A percentile compares a stretch with the other conserved stretches of the same genome.
Conservation (phyloP, 2,797 vertebrate species). For the Gadopsis bispinosus region DNA sequence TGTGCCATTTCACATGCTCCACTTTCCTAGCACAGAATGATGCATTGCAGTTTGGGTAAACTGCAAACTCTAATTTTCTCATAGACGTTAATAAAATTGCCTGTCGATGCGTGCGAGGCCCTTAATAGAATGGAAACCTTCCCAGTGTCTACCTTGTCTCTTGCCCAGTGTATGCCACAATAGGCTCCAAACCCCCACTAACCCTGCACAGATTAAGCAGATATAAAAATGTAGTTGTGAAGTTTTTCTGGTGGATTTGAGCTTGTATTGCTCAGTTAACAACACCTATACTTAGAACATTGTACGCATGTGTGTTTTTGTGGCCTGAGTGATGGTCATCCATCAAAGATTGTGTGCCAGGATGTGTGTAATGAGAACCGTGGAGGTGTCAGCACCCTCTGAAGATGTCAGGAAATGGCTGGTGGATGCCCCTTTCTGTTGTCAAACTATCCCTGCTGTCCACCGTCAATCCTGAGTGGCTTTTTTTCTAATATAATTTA, state of each 20-base stretch:
- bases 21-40: slow-evolving; percentile 13
- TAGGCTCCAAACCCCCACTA: background rate
- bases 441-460: slow-evolving; percentile 23
- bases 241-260: slow-evolving; percentile 16
- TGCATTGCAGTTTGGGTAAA: slow-evolving; percentile 11
- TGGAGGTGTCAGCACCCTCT: slow-evolving; percentile 23
- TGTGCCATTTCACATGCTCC: slow-evolving; percentile 8
- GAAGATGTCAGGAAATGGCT: slow-evolving; percentile 38
- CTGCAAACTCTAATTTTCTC: slow-evolving; percentile 26
- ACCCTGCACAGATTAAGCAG: slow-evolving; percentile 16
- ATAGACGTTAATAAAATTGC: slow-evolving; percentile 25
- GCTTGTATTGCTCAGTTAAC: background rate
- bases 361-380: slow-evolving; percentile 37
- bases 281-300: background rate
- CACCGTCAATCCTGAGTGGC: background rate
- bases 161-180: slow-evolving; percentile 3
- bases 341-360: slow-evolving; percentile 5
- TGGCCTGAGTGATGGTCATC: background rate
- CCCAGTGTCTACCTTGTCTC: slow-evolving; percentile 19
- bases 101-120: slow-evolving; percentile 2
- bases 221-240: slow-evolving; percentile 21
- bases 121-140: slow-evolving; percentile 26
- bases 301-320: background rate
- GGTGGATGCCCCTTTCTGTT: slow-evolving; percentile 9
- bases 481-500: slow-evolving; percentile 6